A percentile compares a stretch with the other conserved stretches of the same genome.
These are phyloP conservation scores for Passerculus sandwichensis DNA, from an alignment of 2,797 vertebrate genomes.

Conservation along the genomic window DNA sequence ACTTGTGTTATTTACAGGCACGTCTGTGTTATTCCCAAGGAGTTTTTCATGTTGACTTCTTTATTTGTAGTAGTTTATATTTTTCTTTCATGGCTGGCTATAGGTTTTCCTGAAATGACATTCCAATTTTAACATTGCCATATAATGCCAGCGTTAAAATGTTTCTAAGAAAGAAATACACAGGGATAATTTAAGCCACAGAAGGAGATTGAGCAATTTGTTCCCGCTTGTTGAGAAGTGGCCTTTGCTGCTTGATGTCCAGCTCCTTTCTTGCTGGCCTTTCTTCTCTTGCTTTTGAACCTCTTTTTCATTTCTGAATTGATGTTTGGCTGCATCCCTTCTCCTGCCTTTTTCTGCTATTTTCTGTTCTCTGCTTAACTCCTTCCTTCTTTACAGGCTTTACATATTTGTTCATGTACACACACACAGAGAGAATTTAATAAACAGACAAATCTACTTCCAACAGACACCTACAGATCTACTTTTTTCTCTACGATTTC, in stretches of 20 bases:
- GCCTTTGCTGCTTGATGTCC: not conserved
- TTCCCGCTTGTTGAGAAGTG: not conserved
- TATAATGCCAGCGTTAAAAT: slow-evolving; percentile 4
- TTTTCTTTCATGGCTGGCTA: not conserved
- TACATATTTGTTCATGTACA: fast-evolving
- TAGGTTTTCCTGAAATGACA: slow-evolving; percentile 32
- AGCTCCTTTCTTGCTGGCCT: not conserved
- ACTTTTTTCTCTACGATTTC: not conserved
- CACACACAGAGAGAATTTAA: not conserved
- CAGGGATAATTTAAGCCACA: not conserved
- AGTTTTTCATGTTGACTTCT: slow-evolving; percentile 29
- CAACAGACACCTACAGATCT: not conserved
- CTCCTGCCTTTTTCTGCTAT: not conserved
- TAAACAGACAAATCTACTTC: not conserved
- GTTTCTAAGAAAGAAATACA: not conserved
- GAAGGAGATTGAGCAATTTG: slow-evolving; percentile 26
- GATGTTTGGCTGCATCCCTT: not conserved
- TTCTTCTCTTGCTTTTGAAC: not conserved
- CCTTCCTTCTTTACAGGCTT: not conserved
- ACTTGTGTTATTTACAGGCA: slow-evolving; percentile 14
- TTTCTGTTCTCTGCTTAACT: not conserved
- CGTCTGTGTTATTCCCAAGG: not conserved
- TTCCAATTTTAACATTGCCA: slow-evolving; percentile 33
- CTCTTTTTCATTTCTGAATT: not conserved
- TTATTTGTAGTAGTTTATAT: slow-evolving; percentile 17